phyloP scores from a whole-genome alignment of 37 sponge, comb jelly and placozoan genomes.

The Tethya wilhelma region DNA sequence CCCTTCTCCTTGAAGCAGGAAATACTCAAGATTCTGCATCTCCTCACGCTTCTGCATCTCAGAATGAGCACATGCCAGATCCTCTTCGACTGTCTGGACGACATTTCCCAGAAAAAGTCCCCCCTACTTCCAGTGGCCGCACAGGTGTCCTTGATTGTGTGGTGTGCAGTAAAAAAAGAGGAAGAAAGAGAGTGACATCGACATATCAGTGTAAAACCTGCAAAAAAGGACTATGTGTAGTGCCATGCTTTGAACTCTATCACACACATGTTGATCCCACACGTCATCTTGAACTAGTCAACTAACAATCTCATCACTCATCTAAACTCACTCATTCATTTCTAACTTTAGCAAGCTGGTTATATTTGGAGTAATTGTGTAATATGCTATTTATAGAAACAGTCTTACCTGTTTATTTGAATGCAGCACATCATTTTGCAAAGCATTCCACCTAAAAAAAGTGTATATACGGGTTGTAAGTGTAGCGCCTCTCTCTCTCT shows the following conservation, averaged over 20 bases:
- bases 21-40: too few relatives aligned
- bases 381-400: too few relatives aligned
- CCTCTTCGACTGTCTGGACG: slow-evolving; percentile 26
- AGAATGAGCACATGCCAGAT: too few relatives aligned
- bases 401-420: too few relatives aligned
- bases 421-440: too few relatives aligned
- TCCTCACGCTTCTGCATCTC: background rate
- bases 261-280: slow-evolving; percentile 36
- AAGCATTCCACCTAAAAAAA: too few relatives aligned
- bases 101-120: slow-evolving; percentile 4
- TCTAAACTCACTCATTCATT: background rate
- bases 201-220: slow-evolving; percentile 31
- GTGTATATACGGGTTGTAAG: too few relatives aligned
- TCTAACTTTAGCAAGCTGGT: background rate
- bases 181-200: background rate
- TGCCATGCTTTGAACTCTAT: slow-evolving; percentile 44
- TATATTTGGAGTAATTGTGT: too few relatives aligned
- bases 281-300: background rate
- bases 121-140: background rate
- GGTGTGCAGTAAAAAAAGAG: slow-evolving; percentile 30
- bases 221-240: slow-evolving; percentile 22
- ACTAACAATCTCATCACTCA: background rate
- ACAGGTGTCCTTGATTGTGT: slow-evolving; percentile 7
- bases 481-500: too few relatives aligned
- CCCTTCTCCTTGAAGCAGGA: background rate